A percentile compares a stretch with the other conserved stretches of the same genome.
phyloP scores from a whole-genome alignment of 35 echinoderm and acorn worm species.

The Anneissia japonica region DNA sequence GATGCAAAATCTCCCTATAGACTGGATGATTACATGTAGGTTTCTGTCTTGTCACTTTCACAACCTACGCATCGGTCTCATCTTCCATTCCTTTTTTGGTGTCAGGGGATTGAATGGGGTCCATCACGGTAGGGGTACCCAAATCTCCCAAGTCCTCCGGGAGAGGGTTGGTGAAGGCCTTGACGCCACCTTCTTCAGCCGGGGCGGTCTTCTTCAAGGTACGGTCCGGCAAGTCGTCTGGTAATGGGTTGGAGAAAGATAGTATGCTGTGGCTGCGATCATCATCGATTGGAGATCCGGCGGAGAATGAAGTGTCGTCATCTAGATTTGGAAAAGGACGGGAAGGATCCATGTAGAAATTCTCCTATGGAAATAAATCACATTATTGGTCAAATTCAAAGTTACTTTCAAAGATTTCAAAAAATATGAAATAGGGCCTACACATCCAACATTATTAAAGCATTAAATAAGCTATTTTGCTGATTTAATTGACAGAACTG shows the following conservation, averaged over 20 bases:
- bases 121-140: background rate
- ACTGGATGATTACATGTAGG: background rate
- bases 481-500: no score
- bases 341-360: constrained; percentile 33
- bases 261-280: constrained; percentile 12
- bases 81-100: background rate
- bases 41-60: background rate
- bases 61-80: constrained; percentile 11
- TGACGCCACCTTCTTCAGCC: background rate
- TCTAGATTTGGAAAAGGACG: background rate
- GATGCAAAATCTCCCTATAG: no score
- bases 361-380: constrained; percentile 17
- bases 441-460: no score
- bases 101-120: background rate
- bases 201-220: background rate
- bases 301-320: constrained; percentile 12
- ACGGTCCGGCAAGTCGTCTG: background rate
- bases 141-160: background rate
- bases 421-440: no score
- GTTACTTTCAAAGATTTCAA: no score
- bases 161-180: background rate
- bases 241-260: constrained; percentile 27
- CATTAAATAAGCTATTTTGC: no score
- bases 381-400: no score
- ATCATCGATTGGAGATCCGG: background rate